Percentiles rank a stretch among this genome's conserved stretches.
Evolutionary conservation across 2,797 vertebrate genomes (phyloP).

Genomic region (Cephalopachus bancanus): DNA sequence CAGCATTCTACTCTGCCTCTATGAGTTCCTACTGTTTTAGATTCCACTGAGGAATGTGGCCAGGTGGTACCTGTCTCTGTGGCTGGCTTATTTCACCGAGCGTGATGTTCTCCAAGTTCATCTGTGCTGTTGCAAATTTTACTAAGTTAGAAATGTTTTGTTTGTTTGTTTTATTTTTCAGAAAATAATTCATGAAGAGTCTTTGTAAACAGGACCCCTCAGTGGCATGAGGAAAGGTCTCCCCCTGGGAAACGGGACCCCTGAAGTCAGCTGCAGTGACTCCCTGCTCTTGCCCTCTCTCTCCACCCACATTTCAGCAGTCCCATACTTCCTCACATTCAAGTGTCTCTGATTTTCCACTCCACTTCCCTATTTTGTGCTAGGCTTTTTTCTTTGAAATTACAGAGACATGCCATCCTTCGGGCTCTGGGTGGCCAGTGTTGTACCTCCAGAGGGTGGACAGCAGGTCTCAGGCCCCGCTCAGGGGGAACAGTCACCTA

Average conservation of each 20-base stretch:
- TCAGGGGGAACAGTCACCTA: fast-evolving
- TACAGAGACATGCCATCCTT: fast-evolving
- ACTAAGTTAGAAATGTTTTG: not conserved
- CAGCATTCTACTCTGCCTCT: not conserved
- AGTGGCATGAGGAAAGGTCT: fast-evolving
- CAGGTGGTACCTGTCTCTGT: too few species aligned
- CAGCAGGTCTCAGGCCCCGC: fast-evolving
- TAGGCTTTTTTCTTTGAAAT: not conserved
- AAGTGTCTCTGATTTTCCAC: not conserved
- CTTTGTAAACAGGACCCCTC: not conserved
- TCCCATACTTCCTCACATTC: not conserved
- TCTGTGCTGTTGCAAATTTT: not conserved
- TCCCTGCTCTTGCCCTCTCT: not conserved
- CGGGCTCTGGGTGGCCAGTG: not conserved
- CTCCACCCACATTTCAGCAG: not conserved
- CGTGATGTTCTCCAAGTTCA: not conserved
- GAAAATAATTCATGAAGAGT: not conserved
- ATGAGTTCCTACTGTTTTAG: fast-evolving
- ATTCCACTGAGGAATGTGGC: not conserved
- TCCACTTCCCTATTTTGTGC: not conserved
- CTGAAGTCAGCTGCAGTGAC: not conserved
- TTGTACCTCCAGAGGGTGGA: fast-evolving
- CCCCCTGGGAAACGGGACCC: not conserved
- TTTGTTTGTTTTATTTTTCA: not conserved
- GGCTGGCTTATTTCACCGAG: not conserved